Evolutionary conservation across 1,140 invertebrate genomes (phyloP).

Genomic region (Rhagoletis zephyria): DNA sequence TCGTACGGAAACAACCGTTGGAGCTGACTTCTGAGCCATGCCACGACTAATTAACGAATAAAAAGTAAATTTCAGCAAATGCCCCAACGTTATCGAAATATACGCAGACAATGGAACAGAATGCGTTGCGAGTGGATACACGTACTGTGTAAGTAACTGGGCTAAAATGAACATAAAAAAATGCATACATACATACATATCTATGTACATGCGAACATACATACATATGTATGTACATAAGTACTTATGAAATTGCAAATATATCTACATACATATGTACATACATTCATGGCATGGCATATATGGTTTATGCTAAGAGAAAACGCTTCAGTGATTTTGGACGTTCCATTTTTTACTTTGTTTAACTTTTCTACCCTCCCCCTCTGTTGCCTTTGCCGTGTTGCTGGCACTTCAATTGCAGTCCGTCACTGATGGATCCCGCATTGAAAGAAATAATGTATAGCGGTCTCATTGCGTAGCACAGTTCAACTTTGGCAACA

Average conservation of each 20-base stretch:
- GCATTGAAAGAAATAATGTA: neutral
- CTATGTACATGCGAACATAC: neutral
- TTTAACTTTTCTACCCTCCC: neutral
- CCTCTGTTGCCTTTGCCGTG: neutral
- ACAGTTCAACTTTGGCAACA: neutral
- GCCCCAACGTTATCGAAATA: conserved; percentile 14
- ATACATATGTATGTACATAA: neutral
- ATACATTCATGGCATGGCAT: neutral
- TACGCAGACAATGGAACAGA: conserved; percentile 44
- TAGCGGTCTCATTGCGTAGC: neutral
- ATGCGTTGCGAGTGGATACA: neutral
- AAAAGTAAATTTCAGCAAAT: conserved; percentile 48
- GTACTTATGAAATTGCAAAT: neutral
- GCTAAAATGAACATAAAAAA: neutral
- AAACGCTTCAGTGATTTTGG: conserved; percentile 45
- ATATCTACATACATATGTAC: neutral
- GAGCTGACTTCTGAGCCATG: conserved; percentile 44
- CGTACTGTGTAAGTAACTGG: conserved; percentile 22
- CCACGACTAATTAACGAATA: conserved; percentile 53
- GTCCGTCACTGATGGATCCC: neutral
- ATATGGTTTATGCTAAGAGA: conserved; percentile 38
- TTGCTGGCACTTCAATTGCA: neutral
- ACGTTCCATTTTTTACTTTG: neutral
- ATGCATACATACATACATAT: neutral
- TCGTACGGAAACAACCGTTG: neutral